These are phyloP conservation scores for Callionymus lyra DNA, from an alignment of 2,113 vertebrate genomes.

Conservation along the genomic window DNA sequence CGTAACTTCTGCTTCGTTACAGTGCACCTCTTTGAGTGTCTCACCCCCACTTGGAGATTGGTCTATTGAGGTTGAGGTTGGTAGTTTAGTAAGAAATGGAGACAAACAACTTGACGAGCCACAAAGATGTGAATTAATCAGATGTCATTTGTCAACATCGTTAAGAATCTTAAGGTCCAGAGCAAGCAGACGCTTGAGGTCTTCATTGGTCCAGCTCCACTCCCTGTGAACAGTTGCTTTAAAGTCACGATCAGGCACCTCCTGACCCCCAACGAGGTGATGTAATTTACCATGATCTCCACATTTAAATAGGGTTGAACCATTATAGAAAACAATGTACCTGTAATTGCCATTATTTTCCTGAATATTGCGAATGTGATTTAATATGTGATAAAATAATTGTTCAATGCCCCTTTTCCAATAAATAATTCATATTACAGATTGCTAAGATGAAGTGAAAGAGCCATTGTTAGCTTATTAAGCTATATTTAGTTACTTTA, in stretches of 20 bases:
- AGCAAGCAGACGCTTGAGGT: slow-evolving; percentile 36
- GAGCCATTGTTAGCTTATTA: too few relatives aligned
- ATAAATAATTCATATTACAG: too few relatives aligned
- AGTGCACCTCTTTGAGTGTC: slow-evolving; percentile 29
- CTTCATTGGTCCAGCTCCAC: slow-evolving; percentile 60
- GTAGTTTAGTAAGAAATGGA: neutral
- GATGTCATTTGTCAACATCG: neutral
- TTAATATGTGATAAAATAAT: too few relatives aligned
- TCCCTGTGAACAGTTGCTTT: slow-evolving; percentile 61
- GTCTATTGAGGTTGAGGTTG: slow-evolving; percentile 70
- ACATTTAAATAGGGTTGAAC: neutral
- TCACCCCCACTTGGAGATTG: slow-evolving; percentile 52
- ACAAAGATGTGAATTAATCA: too few relatives aligned
- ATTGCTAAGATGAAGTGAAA: too few relatives aligned
- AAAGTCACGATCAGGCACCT: slow-evolving; percentile 77
- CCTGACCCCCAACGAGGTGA: slow-evolving; percentile 80
- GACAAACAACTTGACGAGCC: neutral
- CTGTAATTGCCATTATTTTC: too few relatives aligned
- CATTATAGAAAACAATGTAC: too few relatives aligned
- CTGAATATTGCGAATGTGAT: too few relatives aligned
- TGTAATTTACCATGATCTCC: neutral
- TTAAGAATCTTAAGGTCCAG: slow-evolving; percentile 62
- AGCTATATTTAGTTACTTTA: too few relatives aligned
- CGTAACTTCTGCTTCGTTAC: slow-evolving; percentile 8
- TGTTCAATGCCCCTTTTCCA: too few relatives aligned